phyloP scores from a whole-genome alignment of 1,140 invertebrate species.

The Drosophila ananassae region DNA sequence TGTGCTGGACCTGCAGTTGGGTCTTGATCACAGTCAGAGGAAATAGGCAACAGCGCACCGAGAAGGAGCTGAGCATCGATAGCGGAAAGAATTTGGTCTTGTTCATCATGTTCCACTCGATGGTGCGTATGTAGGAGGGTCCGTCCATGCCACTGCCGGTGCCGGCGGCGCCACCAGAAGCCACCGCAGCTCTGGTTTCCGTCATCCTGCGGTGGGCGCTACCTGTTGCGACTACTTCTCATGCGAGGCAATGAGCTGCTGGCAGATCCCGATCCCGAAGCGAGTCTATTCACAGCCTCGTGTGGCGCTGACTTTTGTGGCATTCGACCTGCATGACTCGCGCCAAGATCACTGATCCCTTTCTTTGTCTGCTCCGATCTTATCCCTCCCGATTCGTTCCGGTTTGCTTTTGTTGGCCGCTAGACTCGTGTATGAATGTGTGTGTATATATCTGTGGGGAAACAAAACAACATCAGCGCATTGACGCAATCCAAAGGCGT shows the following conservation, averaged over 20 bases:
- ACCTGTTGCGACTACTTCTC: conserved; percentile 59
- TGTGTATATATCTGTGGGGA: conserved; percentile 28
- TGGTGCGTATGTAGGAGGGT: conserved; percentile 90
- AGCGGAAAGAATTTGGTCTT: conserved; percentile 96
- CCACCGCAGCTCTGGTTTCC: conserved; percentile 51
- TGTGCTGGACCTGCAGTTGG: conserved; percentile 94
- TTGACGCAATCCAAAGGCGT: conserved; percentile 41
- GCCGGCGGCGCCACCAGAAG: conserved; percentile 33
- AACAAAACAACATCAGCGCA: conserved; percentile 20
- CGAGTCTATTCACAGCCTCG: conserved; percentile 55
- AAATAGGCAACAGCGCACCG: conserved; percentile 95
- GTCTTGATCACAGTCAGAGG: conserved; percentile 99
- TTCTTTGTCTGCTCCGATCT: conserved; percentile 22
- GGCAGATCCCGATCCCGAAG: conserved; percentile 11
- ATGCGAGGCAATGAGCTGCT: conserved; percentile 45
- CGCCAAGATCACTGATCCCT: conserved; percentile 4
- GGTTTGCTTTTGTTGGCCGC: conserved; percentile 6
- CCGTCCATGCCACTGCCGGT: conserved; percentile 34
- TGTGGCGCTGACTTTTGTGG: conserved; percentile 23
- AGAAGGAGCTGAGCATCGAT: conserved; percentile 93
- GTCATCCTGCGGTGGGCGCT: conserved; percentile 58
- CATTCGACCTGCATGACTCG: conserved; percentile 58
- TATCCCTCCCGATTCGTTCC: conserved; percentile 1
- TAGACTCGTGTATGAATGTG: conserved; percentile 12
- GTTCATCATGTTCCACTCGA: conserved; percentile 99